Evolutionary conservation across 2,113 vertebrate species (phyloP), one percentile per base, ranked within the genome.

Genomic region (Peromyscus leucopus): DNA sequence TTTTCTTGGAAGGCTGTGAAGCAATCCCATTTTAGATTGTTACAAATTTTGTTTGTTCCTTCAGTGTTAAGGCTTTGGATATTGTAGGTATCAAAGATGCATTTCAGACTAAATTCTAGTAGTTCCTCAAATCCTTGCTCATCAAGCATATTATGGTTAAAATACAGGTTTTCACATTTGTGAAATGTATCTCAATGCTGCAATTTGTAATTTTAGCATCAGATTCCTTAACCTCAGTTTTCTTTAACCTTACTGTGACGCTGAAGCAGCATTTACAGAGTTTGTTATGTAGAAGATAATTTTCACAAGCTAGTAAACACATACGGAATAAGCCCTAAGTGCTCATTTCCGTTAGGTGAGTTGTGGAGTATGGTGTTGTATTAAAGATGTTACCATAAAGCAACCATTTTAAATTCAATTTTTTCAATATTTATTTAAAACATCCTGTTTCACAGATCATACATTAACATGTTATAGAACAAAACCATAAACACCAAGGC

Each of bases 401-500:
- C 39, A 82, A 72, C 2, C 28, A 79, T 75, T 61, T 93, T 67
- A 76, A 74, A 63, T 65, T 91, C 39, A 36, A 5, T 79, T 79
- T 78, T 76, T 95, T 95, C 83, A 89, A 5, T 39, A 83, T 69
- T 91, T 94, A 21, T 87, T 42, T 15, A 88, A 96, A 61, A 22
- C 12, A 67, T 74, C n/a, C 85, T 33, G 36, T 65, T 21, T 87
- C 36, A 76, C 12, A 63, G 46, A 2, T 8, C 42, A 59, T 19
- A 13, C 42, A 55, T 63, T 51, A 85, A 24, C 13, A 75, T 71
- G 36, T n/a, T 90, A 0, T 22, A 65, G 33, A 63, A 94, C 3
- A 95, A 92, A 91, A 28, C 42, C 33, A 57, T 42, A 89, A 22
- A 21, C 26, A 15, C 67, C 19, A 21, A 16, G 16, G 1, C 59